Evolutionary conservation across 2,113 vertebrate species (phyloP).

Genomic region (Origma solitaria): DNA sequence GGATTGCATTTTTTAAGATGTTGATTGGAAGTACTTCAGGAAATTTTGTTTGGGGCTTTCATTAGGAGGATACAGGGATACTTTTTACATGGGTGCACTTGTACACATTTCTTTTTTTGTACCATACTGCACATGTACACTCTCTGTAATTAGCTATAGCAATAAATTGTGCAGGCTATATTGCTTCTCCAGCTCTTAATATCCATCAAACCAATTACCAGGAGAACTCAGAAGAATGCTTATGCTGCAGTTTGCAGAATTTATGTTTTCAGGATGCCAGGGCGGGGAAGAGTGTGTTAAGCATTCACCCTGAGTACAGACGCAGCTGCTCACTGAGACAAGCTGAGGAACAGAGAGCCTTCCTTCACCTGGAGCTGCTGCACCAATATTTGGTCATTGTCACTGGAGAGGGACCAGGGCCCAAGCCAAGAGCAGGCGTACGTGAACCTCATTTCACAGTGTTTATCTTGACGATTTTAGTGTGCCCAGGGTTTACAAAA

Average conservation of each 20-base stretch:
- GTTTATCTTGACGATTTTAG: background rate
- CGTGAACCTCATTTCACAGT: background rate
- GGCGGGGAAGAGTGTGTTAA: background rate
- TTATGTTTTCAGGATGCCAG: background rate
- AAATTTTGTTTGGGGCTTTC: conserved; percentile 54
- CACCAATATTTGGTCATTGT: background rate
- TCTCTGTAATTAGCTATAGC: conserved; percentile 49
- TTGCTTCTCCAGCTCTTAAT: conserved; percentile 53
- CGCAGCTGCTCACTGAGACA: accelerated
- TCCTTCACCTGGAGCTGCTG: background rate
- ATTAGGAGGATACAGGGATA: conserved; percentile 29
- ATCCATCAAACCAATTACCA: conserved; percentile 69
- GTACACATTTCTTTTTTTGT: background rate
- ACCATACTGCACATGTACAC: background rate
- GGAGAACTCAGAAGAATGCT: conserved; percentile 27
- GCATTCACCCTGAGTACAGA: background rate
- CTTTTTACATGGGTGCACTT: background rate
- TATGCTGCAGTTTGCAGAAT: conserved; percentile 32
- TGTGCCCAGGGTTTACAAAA: background rate
- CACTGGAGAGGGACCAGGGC: background rate
- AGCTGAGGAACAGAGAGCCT: background rate
- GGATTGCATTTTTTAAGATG: conserved; percentile 20
- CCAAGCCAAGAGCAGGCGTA: background rate
- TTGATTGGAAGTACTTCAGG: conserved; percentile 44
- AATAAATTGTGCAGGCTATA: conserved; percentile 53